These are phyloP conservation scores for Paracentrotus lividus DNA, from an alignment of 53 echinoderm and acorn worm species.

Conservation along the genomic window DNA sequence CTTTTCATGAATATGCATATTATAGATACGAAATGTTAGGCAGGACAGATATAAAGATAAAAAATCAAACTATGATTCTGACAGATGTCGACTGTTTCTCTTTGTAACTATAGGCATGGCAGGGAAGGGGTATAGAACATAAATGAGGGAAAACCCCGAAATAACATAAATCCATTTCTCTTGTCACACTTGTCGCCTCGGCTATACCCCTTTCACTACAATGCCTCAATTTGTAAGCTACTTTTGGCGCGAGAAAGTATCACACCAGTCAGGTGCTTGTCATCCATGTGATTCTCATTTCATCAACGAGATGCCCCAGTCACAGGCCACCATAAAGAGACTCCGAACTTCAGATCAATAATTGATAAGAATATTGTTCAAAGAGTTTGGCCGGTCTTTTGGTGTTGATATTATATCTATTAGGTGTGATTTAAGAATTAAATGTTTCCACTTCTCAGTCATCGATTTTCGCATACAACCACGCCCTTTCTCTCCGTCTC, in stretches of 20 bases:
- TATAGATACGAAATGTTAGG: too few species aligned
- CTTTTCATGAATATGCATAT: too few species aligned
- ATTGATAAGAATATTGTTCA: too few species aligned
- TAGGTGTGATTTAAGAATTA: too few species aligned
- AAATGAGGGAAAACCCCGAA: neutral
- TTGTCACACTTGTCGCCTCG: conserved; percentile 11
- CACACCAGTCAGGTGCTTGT: neutral
- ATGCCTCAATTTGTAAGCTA: conserved; percentile 27
- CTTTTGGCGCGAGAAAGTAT: neutral
- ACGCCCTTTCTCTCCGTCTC: conserved; percentile 29
- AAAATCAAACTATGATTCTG: neutral
- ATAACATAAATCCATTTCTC: neutral
- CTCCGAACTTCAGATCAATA: too few species aligned
- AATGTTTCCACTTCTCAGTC: too few species aligned
- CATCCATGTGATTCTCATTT: neutral
- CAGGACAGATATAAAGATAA: neutral
- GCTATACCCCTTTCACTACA: neutral
- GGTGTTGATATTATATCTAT: too few species aligned
- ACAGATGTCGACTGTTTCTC: neutral
- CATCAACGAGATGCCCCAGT: too few species aligned
- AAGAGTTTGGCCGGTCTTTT: too few species aligned
- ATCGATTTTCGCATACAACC: too few species aligned
- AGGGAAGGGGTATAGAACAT: neutral
- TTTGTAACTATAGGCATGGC: neutral
- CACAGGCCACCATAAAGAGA: too few species aligned